A percentile compares a stretch with the other conserved stretches of the same genome.
Conservation (phyloP, 2,888 invertebrate genomes). For the Napeogenes sylphis region DNA sequence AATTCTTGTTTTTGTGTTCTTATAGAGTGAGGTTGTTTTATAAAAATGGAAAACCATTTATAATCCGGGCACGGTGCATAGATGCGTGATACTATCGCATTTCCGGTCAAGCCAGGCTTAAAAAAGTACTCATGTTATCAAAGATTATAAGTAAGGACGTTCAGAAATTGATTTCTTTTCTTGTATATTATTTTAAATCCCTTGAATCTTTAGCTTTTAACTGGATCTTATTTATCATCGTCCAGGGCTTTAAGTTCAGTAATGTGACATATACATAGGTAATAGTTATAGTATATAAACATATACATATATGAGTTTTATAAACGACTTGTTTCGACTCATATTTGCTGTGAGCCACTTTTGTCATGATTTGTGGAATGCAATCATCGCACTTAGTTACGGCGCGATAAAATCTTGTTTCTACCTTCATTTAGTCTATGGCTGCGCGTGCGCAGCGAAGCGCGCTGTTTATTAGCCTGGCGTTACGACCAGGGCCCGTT, state of each 20-base stretch:
- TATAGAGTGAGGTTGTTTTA: constrained; percentile 24
- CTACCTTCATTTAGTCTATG: constrained; percentile 45
- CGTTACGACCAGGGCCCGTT: constrained; percentile 50
- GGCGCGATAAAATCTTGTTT: constrained; percentile 33
- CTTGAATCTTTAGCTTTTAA: no score
- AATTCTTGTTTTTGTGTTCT: constrained; percentile 15
- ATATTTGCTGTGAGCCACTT: constrained; percentile 19
- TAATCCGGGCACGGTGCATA: constrained; percentile 53
- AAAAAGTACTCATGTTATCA: constrained; percentile 57
- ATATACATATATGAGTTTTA: neutral
- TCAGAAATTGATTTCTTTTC: neutral
- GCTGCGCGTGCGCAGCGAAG: constrained; percentile 58
- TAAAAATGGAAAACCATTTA: constrained; percentile 35
- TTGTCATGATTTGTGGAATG: constrained; percentile 29
- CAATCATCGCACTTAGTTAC: constrained; percentile 27
- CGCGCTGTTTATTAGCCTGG: constrained; percentile 64
- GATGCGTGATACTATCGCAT: constrained; percentile 67
- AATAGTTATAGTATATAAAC: no score
- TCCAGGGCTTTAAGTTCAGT: no score
- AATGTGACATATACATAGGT: no score
- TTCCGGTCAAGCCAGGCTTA: constrained; percentile 67
- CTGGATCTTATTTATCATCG: no score
- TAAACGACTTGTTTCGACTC: constrained; percentile 9
- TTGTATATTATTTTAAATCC: neutral
- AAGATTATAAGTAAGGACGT: constrained; percentile 39